Evolutionary conservation across 2,888 invertebrate species (phyloP), one percentile per base, ranked within the genome.

Genomic region (Atrina japonica): DNA sequence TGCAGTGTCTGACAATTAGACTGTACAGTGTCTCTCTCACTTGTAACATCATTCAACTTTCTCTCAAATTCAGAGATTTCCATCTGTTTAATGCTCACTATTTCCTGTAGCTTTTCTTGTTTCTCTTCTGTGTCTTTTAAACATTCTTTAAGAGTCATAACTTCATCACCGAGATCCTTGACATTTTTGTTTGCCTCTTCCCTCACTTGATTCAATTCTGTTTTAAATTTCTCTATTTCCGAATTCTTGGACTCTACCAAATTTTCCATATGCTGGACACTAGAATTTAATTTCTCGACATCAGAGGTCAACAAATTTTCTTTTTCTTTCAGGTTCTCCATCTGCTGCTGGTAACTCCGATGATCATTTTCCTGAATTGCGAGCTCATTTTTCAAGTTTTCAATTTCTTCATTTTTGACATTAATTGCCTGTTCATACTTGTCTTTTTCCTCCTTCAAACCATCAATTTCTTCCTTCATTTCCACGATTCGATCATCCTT

Each of bases 351-450:
- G 16, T 53, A 70, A 55, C 70, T 64, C 21, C n/a, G 30, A 14
- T 65, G 18, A 50, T 69, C 72, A 30, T n/a, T 45, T 45, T 61
- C 58, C 21, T 75, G 23, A 11, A 50, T 70, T 18, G 49, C 55
- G 25, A 73, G 68, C 58, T 79, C 77, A 56, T 70, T 59, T 27
- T 78, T 72, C 40, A 78, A 45, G 53, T 70, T 71, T 35, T 71
- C 63, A 18, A 75, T 76, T 27, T 69, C 56, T 47, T 78, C 73
- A 29, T 67, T 43, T 49, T 81, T 67, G 3, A 16, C 45, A 11
- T 40, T 40, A 7, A 67, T 50, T 45, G 40, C 25, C 41, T 25
- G 56, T 21, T 64, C 49, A 43, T 16, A 27, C 21, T 56, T 41
- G 27, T 64, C 69, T 27, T 64, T 23, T 21, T 58, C 64, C 30